Percentiles rank a stretch among this genome's conserved stretches.
These are phyloP conservation scores for Astyanax mexicanus DNA, from an alignment of 2,797 vertebrate species.

Conservation along the genomic window DNA sequence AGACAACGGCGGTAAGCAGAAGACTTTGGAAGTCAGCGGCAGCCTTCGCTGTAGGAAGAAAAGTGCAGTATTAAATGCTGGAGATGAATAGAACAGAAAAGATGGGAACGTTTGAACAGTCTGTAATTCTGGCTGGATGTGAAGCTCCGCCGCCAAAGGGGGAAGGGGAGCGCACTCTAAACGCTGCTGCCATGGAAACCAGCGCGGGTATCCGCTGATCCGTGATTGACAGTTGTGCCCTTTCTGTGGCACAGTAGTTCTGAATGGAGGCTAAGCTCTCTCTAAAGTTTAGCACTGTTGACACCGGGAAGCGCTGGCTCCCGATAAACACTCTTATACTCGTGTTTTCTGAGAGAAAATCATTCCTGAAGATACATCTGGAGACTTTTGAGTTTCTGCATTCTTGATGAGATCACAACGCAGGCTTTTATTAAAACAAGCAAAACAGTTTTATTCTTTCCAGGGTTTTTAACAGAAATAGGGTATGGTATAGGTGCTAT, in stretches of 20 bases:
- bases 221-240: slow-evolving; percentile 57
- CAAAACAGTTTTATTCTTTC: too few relatives aligned
- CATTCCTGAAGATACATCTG: neutral
- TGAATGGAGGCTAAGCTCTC: slow-evolving; percentile 44
- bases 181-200: slow-evolving; percentile 47
- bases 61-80: slow-evolving; percentile 5
- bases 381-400: slow-evolving; percentile 17
- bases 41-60: neutral
- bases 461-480: too few relatives aligned
- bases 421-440: too few relatives aligned
- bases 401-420: neutral
- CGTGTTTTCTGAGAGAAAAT: slow-evolving; percentile 22
- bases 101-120: slow-evolving; percentile 13
- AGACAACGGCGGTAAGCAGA: neutral
- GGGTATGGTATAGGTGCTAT: too few relatives aligned
- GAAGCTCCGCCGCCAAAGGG: slow-evolving; percentile 10
- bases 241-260: slow-evolving; percentile 43
- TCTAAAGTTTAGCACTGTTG: slow-evolving; percentile 51
- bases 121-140: slow-evolving; percentile 25
- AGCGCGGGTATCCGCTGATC: slow-evolving; percentile 42
- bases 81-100: slow-evolving; percentile 14
- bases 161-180: slow-evolving; percentile 34
- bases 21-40: neutral
- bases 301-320: slow-evolving; percentile 25
- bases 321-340: slow-evolving; percentile 37